Conservation (phyloP, 2,797 vertebrate species). For the Myiotriccus ornatus region DNA sequence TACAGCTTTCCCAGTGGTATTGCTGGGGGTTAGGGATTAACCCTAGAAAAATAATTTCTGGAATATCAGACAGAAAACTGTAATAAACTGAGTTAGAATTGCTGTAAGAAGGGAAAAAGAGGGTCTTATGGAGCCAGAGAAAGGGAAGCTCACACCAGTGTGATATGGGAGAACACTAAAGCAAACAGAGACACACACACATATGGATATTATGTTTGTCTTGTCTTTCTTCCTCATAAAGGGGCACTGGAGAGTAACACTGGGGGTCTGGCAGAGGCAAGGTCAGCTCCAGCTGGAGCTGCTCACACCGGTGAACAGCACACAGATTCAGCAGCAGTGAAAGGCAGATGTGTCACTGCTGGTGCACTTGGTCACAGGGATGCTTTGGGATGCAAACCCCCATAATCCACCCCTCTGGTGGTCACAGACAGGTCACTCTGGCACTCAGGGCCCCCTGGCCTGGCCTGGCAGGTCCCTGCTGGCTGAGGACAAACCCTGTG, state of each 20-base stretch:
- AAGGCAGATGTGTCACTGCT: background rate
- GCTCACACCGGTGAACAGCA: background rate
- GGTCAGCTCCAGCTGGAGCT: background rate
- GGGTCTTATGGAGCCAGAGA: background rate
- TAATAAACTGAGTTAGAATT: constrained; percentile 43
- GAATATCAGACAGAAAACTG: constrained; percentile 31
- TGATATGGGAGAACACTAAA: background rate
- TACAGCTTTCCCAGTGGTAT: background rate
- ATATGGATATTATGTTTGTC: accelerated
- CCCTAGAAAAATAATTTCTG: constrained; percentile 62
- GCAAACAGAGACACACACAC: background rate
- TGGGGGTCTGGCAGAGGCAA: background rate
- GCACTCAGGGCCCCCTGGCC: background rate
- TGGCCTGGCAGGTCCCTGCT: background rate
- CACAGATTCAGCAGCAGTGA: accelerated
- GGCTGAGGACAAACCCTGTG: background rate
- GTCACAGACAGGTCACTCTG: background rate
- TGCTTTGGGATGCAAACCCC: background rate
- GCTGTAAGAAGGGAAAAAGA: background rate
- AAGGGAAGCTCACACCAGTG: background rate
- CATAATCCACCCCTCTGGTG: background rate
- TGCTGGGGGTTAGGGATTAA: constrained; percentile 57
- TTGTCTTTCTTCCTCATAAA: background rate
- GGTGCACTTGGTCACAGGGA: accelerated
- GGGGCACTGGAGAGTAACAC: background rate